Base-by-base conservation (phyloP, 1,140 invertebrate genomes). In the Mercenaria mercenaria region DNA sequence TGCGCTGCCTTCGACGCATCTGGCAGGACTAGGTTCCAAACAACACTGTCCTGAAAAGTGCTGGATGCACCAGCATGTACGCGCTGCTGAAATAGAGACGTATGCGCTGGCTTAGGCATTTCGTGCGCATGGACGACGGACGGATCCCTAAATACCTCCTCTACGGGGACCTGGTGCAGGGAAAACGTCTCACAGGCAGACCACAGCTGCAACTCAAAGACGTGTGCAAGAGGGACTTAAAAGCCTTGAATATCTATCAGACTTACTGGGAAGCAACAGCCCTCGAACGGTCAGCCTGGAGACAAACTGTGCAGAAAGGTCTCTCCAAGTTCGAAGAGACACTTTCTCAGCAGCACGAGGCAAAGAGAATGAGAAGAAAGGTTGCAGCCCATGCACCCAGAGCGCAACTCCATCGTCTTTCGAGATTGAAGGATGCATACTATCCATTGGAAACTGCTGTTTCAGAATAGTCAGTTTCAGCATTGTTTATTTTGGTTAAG, bases 81-180 rank as follows among this genome's bases (percentile, higher is more conserved):
- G 34, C 34, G 13, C 8, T 74, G 18, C 69, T 74, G 6, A 32
- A 32, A 32, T 11, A 74, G 34, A 13, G 69, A 3, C 6, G 69
- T 6, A 8, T 74, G 29, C 69, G 69, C 34, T 74, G 29, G 69
- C 34, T 37, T 34, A 72, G 72, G 20, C 89, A 90, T 77, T 32
- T 87, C 26, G 52, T 23, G 32, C n/a, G 67, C 39, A 91, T 91
- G 76, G 67, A 91, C 52, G 90, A 88, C 43, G 85, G 32, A 20
- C 52, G 84, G 1, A 88, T 88, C 41, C 85, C 50, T 20, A 87
- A 90, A 32, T 72, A 90, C 76, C 2, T 80, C 41, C 61, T 91
- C n/a, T 81, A 74, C 43, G 85, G 76, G 2, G 76, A 91, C 34
- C 76, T 91, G 1, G 43, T 76, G 26, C 23, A 47, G 15, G 76